Evolutionary conservation across 2,888 invertebrate species (phyloP), one percentile per base, ranked within the genome.

Genomic region (Hirtodrosophila cameraria): DNA sequence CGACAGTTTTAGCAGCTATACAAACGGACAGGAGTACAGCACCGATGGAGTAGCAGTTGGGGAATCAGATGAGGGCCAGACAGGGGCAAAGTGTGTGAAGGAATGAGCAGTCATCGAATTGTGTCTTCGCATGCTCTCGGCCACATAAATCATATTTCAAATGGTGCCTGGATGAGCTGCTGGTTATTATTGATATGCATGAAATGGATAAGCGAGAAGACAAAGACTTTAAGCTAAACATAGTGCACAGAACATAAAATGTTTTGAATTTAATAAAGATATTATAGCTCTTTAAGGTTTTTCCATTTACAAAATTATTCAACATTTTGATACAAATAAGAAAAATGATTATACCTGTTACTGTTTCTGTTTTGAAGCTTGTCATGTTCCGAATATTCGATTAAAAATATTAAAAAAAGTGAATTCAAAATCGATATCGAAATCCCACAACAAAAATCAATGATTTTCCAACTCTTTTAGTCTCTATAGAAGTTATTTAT

Each of bases 1-100:
- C 79, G 86, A 88, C 88, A 87, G 85, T 81, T 83, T 77, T 87
- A 86, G 72, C 75, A 82, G 68, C 63, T 57, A 16, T 49, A 38
- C 30, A 36, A 31, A 31, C 33, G 27, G 9, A 16, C 25, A 33
- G 31, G 4, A 9, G 13, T 7, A 23, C 8, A 20, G 25, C 7
- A 23, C 8, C 15, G 25, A 53, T 7, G 13, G 7, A 2, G 30
- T 2, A 0, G 6, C 1, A 16, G 11, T 11, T 20, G 16, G 12
- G 12, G 41, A 2, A 1, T 2, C n/a, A 18, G 15, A 28, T 9
- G n/a, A 13, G 9, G 16, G 8, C 2, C 5, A 7, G 3, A 12
- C 8, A 11, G 3, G 9, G 15, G 2, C 12, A 16, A 12, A 15
- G 18, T 11, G n/a, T 7, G 11, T 38, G 5, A 1, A 8, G 8